These are phyloP conservation scores for Nymphalis polychloros DNA, from an alignment of 2,888 invertebrate species.

Conservation along the genomic window DNA sequence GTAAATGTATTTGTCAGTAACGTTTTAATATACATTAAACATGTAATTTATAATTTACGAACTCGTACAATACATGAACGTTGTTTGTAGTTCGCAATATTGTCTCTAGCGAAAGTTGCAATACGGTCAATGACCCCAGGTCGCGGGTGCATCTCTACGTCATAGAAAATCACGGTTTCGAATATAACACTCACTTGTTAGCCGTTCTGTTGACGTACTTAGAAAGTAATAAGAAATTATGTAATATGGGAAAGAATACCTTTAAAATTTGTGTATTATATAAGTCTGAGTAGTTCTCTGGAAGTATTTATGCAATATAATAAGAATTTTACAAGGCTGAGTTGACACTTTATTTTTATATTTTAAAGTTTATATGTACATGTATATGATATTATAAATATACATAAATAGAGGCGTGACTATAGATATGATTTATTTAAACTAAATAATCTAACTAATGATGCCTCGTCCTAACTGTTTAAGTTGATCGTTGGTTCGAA, in stretches of 20 bases:
- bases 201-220: conserved; percentile 36
- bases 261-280: not conserved
- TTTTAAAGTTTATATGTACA: too few relatives aligned
- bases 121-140: conserved; percentile 59
- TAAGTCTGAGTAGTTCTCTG: not conserved
- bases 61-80: conserved; percentile 14
- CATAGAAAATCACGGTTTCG: conserved; percentile 55
- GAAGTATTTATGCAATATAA: too few relatives aligned
- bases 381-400: too few relatives aligned
- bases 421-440: too few relatives aligned
- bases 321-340: too few relatives aligned
- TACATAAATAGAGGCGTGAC: too few relatives aligned
- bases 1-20: too few relatives aligned
- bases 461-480: too few relatives aligned
- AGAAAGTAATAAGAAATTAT: conserved; percentile 39
- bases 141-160: conserved; percentile 58
- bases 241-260: conserved; percentile 1
- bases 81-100: conserved; percentile 29
- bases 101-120: conserved; percentile 65
- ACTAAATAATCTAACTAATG: too few relatives aligned
- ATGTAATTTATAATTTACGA: not conserved
- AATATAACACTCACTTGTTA: conserved; percentile 52
- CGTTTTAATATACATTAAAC: not conserved
- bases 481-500: too few relatives aligned
- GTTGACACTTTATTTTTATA: too few relatives aligned